Percentiles rank a stretch among this genome's conserved stretches.
These are phyloP conservation scores for Heliconius aoede DNA, from an alignment of 2,888 invertebrate genomes.

Conservation along the genomic window DNA sequence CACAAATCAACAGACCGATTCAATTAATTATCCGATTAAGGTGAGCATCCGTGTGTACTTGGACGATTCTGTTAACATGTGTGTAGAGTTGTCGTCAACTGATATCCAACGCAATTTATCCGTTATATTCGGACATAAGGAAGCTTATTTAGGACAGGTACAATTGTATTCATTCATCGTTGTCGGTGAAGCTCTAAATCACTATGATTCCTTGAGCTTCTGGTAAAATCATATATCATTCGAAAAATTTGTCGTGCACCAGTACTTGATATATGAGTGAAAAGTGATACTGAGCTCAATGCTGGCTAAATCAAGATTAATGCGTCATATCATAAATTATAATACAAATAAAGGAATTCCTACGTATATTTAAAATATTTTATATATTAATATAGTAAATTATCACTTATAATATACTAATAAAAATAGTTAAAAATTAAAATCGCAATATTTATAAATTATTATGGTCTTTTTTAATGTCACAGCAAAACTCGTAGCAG, in stretches of 20 bases:
- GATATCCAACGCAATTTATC: conserved; percentile 57
- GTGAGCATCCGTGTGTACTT: conserved; percentile 78
- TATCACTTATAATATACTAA: neutral
- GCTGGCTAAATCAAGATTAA: neutral
- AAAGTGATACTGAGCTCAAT: neutral
- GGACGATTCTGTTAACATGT: conserved; percentile 64
- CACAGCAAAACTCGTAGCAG: neutral
- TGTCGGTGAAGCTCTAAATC: conserved; percentile 16
- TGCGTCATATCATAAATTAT: conserved; percentile 5
- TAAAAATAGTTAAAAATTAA: neutral
- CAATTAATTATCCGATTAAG: conserved; percentile 84
- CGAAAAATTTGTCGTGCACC: neutral
- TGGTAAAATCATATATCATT: neutral
- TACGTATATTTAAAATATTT: neutral
- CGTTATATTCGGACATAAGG: conserved; percentile 48
- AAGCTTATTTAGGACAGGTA: conserved; percentile 40
- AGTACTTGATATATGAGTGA: neutral
- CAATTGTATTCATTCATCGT: conserved; percentile 35
- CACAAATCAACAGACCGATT: conserved; percentile 82
- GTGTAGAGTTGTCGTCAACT: conserved; percentile 59
- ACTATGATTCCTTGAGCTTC: neutral
- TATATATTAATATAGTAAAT: neutral
- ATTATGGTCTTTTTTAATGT: neutral
- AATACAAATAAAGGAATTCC: neutral
- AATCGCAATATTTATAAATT: too few relatives aligned